A percentile compares a stretch with the other conserved stretches of the same genome.
Evolutionary conservation across 2,888 invertebrate species (phyloP).

Genomic region (Lasius fuliginosus): DNA sequence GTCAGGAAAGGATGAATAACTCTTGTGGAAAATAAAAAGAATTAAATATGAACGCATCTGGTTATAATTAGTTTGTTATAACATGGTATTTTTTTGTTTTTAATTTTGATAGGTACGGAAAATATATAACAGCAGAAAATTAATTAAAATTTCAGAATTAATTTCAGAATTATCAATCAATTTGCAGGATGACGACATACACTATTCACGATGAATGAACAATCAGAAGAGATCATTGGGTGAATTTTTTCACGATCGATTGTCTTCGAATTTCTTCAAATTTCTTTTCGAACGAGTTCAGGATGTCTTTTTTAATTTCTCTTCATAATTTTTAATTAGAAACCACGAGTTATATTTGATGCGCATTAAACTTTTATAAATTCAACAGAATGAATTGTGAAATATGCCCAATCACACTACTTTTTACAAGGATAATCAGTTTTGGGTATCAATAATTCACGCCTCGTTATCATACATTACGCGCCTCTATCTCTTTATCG

Average conservation of each 20-base stretch:
- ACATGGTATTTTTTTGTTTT: neutral
- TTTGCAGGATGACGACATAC: neutral
- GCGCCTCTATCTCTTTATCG: neutral
- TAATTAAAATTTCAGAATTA: conserved; percentile 9
- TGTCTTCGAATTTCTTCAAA: neutral
- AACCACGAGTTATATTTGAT: neutral
- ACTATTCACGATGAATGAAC: neutral
- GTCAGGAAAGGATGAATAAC: neutral
- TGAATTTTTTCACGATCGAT: neutral
- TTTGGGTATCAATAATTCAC: conserved; percentile 60
- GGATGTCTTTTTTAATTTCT: neutral
- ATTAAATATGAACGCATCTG: neutral
- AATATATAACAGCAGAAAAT: conserved; percentile 1
- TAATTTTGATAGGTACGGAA: neutral
- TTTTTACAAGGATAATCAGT: conserved; percentile 56
- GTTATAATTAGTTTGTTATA: neutral
- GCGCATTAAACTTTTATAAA: conserved; percentile 25
- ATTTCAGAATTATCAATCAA: neutral
- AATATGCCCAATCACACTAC: neutral
- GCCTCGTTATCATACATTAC: conserved; percentile 62
- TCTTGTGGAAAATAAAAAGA: neutral
- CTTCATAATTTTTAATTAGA: conserved; percentile 18
- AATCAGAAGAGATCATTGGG: neutral
- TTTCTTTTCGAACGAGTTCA: neutral
- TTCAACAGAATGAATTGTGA: neutral